A percentile compares a stretch with the other conserved stretches of the same genome.
phyloP scores from a whole-genome alignment of 1,140 invertebrate genomes.

The Dendroctonus valens region DNA sequence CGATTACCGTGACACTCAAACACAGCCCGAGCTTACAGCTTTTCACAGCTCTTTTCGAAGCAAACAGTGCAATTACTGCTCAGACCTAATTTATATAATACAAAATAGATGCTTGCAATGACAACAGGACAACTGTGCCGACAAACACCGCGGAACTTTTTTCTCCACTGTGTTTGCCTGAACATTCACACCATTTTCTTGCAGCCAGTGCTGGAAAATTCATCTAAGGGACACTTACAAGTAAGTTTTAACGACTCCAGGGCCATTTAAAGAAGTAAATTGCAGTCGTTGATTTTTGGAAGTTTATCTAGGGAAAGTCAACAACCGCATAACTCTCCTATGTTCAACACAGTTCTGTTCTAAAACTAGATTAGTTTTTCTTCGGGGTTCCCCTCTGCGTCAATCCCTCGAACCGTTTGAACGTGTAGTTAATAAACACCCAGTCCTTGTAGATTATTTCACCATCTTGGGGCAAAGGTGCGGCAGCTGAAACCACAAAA shows the following conservation, averaged over 20 bases:
- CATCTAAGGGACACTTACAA: conserved; percentile 8
- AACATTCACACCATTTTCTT: no score
- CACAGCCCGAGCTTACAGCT: conserved; percentile 39
- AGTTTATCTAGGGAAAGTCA: neutral
- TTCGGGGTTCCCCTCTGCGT: conserved; percentile 81
- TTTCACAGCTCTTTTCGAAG: conserved; percentile 44
- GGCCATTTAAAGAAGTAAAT: conserved; percentile 17
- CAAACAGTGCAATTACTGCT: conserved; percentile 43
- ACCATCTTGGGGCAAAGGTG: conserved; percentile 76
- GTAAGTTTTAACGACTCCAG: conserved; percentile 7
- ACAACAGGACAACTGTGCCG: neutral
- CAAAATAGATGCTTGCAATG: neutral
- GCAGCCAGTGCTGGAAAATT: neutral
- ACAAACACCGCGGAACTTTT: no score
- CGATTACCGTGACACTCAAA: conserved; percentile 10
- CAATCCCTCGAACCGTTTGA: conserved; percentile 96
- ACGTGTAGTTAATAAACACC: conserved; percentile 99
- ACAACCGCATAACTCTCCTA: neutral
- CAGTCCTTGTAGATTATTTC: conserved; percentile 93
- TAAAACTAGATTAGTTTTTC: conserved; percentile 61
- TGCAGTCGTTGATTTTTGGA: conserved; percentile 6
- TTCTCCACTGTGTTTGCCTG: no score
- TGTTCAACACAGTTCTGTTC: neutral
- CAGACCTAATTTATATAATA: conserved; percentile 40
- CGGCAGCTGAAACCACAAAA: conserved; percentile 66